Evolutionary conservation across 2,888 invertebrate genomes (phyloP).

Genomic region (Mythimna albipuncta): DNA sequence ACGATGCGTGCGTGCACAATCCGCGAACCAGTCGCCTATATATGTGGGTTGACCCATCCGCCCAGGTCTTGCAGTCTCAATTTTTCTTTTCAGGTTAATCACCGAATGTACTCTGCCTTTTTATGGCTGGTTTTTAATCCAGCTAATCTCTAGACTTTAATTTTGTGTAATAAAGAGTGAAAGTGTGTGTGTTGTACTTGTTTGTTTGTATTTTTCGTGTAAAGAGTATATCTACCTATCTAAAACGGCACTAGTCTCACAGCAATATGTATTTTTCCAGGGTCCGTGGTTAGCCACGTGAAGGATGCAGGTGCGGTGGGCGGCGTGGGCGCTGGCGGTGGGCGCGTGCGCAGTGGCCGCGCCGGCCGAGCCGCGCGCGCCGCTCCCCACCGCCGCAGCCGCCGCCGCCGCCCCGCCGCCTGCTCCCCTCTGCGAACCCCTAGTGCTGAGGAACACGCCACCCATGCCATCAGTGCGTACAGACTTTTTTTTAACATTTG

Average conservation of each 20-base stretch:
- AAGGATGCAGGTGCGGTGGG: constrained; percentile 70
- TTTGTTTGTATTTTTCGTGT: too few species aligned
- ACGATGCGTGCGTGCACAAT: constrained; percentile 83
- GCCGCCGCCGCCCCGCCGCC: constrained; percentile 59
- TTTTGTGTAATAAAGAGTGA: background rate
- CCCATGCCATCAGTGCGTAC: constrained; percentile 78
- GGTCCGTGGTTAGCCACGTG: constrained; percentile 76
- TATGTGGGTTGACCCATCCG: constrained; percentile 85
- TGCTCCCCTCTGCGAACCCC: constrained; percentile 75
- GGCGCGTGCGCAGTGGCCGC: constrained; percentile 85
- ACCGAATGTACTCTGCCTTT: too few species aligned
- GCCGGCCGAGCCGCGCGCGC: constrained; percentile 77
- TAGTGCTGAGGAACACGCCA: constrained; percentile 77
- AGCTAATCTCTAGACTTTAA: too few species aligned
- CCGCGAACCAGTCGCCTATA: constrained; percentile 83
- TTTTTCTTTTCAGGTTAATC: constrained; percentile 87
- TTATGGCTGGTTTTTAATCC: too few species aligned
- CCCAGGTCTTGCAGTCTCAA: constrained; percentile 88
- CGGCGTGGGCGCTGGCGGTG: constrained; percentile 86
- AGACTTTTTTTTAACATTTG: background rate
- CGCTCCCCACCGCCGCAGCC: constrained; percentile 67
- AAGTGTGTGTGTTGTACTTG: too few species aligned
- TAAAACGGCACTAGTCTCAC: too few species aligned
- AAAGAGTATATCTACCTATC: too few species aligned
- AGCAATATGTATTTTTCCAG: constrained; percentile 48